Evolutionary conservation across 2,888 invertebrate genomes (phyloP), one percentile per base, ranked within the genome.

Genomic region (Andrena praecox): DNA sequence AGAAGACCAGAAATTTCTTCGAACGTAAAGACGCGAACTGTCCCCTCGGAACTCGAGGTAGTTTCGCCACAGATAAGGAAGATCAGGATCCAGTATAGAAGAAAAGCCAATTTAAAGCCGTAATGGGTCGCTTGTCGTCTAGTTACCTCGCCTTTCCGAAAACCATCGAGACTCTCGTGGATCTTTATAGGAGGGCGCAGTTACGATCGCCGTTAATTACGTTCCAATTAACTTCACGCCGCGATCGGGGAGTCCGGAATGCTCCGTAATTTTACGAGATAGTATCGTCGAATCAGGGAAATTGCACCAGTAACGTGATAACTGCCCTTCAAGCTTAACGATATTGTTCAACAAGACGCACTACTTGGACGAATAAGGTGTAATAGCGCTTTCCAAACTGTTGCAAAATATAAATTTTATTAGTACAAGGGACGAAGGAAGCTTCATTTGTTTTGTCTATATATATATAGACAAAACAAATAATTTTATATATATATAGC

Each of bases 101-200:
- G 68, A 50, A 70, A 42, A 84, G 81, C 69, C 84, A 84, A 86
- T 86, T 86, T 86, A 86, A 42, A 86, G 86, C 84, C 84, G 67
- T 86, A 84, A 84, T 86, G 78, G 72, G 50, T 64, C 75, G 62
- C 60, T 69, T 64, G 79, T 76, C 76, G 75, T 2, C 76, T 27
- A 78, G 77, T 66, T 77, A 71, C 66, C 77, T 77, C 77, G 69
- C 77, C 79, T 60, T 79, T 77, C 71, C 60, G 60, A 16, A 71
- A 80, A 54, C 60, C 52, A 80, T 42, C 64, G 29, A 20, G 60
- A 10, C 59, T 52, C 63, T 60, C 27, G 16, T 42, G 33, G 63
- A 59, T 74, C 64, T 56, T 77, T 66, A 70, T 66, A 50, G 66
- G 59, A 70, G 67, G 56, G 48, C 33, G 29, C 24, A 33, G 63